Evolutionary conservation across 64 coral and sea anemone species (phyloP).

Genomic region (Montipora cactus): DNA sequence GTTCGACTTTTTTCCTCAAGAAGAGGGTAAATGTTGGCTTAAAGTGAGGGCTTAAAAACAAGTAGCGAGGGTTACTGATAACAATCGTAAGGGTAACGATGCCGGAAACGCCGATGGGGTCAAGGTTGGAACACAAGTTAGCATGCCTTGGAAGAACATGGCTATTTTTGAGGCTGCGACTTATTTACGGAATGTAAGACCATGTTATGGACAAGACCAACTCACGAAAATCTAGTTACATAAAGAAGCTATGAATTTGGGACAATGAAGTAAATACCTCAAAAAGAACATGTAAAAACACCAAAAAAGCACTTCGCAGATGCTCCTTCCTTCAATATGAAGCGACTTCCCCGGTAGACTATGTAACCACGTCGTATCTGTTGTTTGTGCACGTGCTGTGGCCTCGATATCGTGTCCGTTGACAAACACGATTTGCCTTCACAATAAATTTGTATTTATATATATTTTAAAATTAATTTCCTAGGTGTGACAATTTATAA

Average conservation of each 20-base stretch:
- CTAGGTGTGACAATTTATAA: too few species aligned
- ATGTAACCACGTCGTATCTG: neutral
- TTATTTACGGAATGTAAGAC: neutral
- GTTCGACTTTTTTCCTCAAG: neutral
- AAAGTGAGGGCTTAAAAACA: neutral
- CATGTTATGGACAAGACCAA: neutral
- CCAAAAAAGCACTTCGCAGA: neutral
- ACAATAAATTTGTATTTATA: too few species aligned
- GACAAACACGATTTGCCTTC: too few species aligned
- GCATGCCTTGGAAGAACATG: neutral
- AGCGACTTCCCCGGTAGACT: conserved; percentile 21
- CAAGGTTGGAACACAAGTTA: neutral
- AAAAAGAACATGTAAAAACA: conserved; percentile 34
- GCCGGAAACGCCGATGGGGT: conserved; percentile 32
- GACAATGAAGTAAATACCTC: conserved; percentile 15
- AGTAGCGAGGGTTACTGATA: neutral
- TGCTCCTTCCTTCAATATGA: neutral
- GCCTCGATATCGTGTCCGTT: conserved; percentile 25
- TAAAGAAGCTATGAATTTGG: neutral
- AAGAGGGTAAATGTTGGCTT: neutral
- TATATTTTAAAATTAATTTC: too few species aligned
- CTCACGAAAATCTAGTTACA: neutral
- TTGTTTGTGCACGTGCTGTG: conserved; percentile 65
- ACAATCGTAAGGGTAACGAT: neutral
- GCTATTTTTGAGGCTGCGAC: neutral